Conservation (phyloP, 2,888 invertebrate genomes). For the Entomobrya proxima region DNA sequence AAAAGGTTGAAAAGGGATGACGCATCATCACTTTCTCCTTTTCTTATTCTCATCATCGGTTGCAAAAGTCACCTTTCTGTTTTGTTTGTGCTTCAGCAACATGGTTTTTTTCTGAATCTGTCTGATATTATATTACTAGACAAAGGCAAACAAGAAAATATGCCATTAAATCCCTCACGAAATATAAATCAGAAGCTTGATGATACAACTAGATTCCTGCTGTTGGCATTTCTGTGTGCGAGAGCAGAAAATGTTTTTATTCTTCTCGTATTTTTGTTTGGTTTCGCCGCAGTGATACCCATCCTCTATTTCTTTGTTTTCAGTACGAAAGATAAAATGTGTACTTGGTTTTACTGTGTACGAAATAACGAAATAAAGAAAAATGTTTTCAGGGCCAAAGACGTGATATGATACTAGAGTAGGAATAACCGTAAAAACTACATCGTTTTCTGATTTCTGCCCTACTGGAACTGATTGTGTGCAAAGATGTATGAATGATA, state of each 20-base stretch:
- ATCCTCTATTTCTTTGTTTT: background rate
- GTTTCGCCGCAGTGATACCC: background rate
- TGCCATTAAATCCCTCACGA: constrained; percentile 50
- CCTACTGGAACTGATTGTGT: too few species aligned
- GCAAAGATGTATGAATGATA: too few species aligned
- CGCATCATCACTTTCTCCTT: constrained; percentile 37
- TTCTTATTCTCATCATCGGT: constrained; percentile 21
- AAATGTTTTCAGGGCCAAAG: background rate
- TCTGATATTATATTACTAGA: constrained; percentile 22
- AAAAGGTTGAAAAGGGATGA: constrained; percentile 44
- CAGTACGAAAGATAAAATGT: constrained; percentile 13
- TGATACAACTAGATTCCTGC: constrained; percentile 48
- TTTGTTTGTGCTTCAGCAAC: constrained; percentile 22
- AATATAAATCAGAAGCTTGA: constrained; percentile 56
- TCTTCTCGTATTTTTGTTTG: constrained; percentile 33
- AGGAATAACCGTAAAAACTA: too few species aligned
- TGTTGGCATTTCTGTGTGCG: constrained; percentile 57
- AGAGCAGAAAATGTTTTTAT: constrained; percentile 26
- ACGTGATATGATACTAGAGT: background rate
- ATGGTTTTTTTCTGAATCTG: background rate
- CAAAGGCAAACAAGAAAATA: constrained; percentile 45
- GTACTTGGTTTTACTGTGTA: too few species aligned
- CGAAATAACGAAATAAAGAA: background rate
- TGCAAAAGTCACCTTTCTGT: background rate
- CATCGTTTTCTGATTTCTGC: too few species aligned